Evolutionary conservation across 2,113 vertebrate species (phyloP), one percentile per base, ranked within the genome.

Genomic region (Rhabdornis inornatus): DNA sequence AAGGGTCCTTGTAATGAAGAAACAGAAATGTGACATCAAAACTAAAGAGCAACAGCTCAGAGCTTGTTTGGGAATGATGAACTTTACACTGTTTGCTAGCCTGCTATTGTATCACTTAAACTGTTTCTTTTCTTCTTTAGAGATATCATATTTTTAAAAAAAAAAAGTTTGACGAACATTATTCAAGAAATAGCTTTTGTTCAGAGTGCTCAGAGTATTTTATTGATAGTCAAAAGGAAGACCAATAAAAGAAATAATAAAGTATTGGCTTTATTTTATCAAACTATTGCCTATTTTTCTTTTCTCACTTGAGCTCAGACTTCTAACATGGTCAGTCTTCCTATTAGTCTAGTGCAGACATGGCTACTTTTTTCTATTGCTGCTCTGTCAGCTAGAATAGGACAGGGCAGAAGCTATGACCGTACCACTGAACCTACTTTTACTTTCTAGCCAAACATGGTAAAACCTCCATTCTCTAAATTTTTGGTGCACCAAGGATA

Each of bases 21-120:
- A 93, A 60, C 33, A 96, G 83, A 88, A 93, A 92, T 89, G 52
- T 77, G 56, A 63, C 68, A 95, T 87, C 60, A 87, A 92, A 96
- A 57, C 83, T 89, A 78, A 87, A 89, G 75, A 89, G 60, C 86
- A 92, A 55, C 53, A 89, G 64, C 39, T 60, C 56, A 71, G 60
- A 81, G 9, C 31, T 92, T 90, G 76, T 93, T 92, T 89, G 52
- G 35, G 19, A 81, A 81, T 63, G 30, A 78, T 91, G 90, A 93
- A 86, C 64, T 45, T 93, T 92, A 24, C 42, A n/a, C 66, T 70
- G 50, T 70, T 92, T 87, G 42, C 68, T 16, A 55, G 45, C 20
- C 63, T 95, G 18, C 18, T 71, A 74, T 52, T 76, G 33, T 87
- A 70, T 63, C 72, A 78, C 76, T 90, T 89, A 90, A 88, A 89